phyloP scores from a whole-genome alignment of 2,888 invertebrate species.

The Conops quadrifasciatus region DNA sequence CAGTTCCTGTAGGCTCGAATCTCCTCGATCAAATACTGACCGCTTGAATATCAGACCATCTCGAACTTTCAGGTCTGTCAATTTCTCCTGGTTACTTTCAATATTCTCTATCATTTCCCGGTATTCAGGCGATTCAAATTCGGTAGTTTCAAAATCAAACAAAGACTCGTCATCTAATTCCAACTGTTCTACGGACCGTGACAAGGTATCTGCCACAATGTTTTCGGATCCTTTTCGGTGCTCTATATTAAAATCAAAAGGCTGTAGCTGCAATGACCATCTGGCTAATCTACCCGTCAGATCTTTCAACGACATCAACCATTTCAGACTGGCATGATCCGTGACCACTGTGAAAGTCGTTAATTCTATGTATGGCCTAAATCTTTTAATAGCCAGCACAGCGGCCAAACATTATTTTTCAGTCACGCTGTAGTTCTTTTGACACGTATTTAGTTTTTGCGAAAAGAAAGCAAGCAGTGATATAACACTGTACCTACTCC shows the following conservation, averaged over 20 bases:
- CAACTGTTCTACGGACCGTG: not conserved
- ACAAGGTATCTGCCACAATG: not conserved
- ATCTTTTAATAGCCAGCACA: slow-evolving; percentile 36
- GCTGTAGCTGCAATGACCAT: too few species aligned
- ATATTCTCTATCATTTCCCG: not conserved
- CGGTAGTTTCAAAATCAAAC: not conserved
- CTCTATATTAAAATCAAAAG: slow-evolving; percentile 8
- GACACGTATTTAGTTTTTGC: slow-evolving; percentile 38
- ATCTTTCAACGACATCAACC: too few species aligned
- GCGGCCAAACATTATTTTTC: slow-evolving; percentile 41
- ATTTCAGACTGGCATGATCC: slow-evolving; percentile 21
- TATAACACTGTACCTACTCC: slow-evolving; percentile 37
- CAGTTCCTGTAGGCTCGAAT: too few species aligned
- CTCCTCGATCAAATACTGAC: not conserved
- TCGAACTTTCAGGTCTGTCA: not conserved
- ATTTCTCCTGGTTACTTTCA: not conserved
- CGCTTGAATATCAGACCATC: not conserved
- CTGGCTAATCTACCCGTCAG: too few species aligned
- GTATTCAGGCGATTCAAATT: not conserved
- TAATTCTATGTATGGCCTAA: slow-evolving; percentile 42
- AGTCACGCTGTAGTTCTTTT: slow-evolving; percentile 40
- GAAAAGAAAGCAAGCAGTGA: slow-evolving; percentile 40
- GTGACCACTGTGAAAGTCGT: slow-evolving; percentile 12
- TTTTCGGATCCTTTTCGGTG: slow-evolving; percentile 12
- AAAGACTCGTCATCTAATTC: not conserved